A percentile compares a stretch with the other conserved stretches of the same genome.
phyloP scores from a whole-genome alignment of 2,113 vertebrate species.

The Hymenochirus boettgeri region DNA sequence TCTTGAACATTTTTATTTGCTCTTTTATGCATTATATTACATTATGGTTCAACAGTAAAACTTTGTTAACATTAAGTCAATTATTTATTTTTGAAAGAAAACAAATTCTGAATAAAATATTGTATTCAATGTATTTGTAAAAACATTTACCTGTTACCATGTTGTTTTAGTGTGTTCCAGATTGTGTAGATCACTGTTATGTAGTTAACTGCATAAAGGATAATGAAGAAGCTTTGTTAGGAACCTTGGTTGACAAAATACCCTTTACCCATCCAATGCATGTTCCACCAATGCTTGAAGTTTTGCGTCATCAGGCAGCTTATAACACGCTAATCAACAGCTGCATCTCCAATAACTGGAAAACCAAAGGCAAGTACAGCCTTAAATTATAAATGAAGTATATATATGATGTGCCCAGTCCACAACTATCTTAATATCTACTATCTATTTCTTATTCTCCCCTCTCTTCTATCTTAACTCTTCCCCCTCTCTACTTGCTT shows the following conservation, averaged over 20 bases:
- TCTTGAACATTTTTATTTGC: too few relatives aligned
- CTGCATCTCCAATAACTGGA: constrained; percentile 52
- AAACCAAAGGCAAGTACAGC: constrained; percentile 53
- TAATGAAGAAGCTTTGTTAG: constrained; percentile 50
- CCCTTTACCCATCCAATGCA: constrained; percentile 71
- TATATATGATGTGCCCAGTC: background rate
- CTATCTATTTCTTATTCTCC: background rate
- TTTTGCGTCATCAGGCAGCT: constrained; percentile 70
- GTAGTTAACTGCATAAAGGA: constrained; percentile 48
- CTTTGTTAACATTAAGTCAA: too few relatives aligned
- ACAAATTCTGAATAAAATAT: too few relatives aligned
- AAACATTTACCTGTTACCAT: too few relatives aligned
- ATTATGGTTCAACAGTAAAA: too few relatives aligned
- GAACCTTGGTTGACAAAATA: constrained; percentile 57
- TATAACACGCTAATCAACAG: constrained; percentile 70
- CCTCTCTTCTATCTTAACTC: too few relatives aligned
- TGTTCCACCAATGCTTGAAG: constrained; percentile 63
- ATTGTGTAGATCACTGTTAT: constrained; percentile 61
- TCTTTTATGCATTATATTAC: too few relatives aligned
- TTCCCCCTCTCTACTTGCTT: too few relatives aligned
- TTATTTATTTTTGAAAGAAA: too few relatives aligned
- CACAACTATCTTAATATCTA: background rate
- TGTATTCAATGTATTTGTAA: too few relatives aligned
- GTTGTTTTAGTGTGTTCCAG: constrained; percentile 61
- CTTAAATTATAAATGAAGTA: too few relatives aligned